Conservation (phyloP, 2,888 invertebrate species). For the Melieria crassipennis region DNA sequence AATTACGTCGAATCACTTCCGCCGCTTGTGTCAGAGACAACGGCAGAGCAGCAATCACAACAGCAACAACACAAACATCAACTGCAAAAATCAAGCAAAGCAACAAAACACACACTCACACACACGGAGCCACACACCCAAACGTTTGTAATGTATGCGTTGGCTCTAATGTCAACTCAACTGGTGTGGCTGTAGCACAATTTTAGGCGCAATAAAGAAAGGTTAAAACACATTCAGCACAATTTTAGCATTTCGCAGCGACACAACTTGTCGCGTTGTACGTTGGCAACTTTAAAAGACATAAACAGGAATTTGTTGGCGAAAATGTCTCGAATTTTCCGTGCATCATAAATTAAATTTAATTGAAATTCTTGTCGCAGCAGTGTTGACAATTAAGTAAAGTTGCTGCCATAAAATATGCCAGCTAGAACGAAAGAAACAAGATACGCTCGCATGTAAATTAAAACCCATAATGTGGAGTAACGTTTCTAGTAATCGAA, state of each 20-base stretch:
- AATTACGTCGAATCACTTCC: conserved; percentile 65
- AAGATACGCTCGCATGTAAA: no score
- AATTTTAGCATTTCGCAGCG: neutral
- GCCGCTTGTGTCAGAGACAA: conserved; percentile 58
- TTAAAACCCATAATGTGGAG: no score
- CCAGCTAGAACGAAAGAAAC: no score
- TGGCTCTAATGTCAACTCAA: no score
- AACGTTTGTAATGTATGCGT: no score
- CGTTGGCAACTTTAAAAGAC: neutral
- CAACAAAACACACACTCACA: conserved; percentile 14
- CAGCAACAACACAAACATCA: conserved; percentile 27
- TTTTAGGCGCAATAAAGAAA: conserved; percentile 26
- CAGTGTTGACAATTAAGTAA: conserved; percentile 14
- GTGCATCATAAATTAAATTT: conserved; percentile 58
- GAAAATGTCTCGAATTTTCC: conserved; percentile 36
- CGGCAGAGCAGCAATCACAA: conserved; percentile 25
- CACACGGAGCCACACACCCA: neutral
- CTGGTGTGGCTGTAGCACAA: conserved; percentile 18
- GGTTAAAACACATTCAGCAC: conserved; percentile 22
- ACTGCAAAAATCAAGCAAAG: conserved; percentile 24
- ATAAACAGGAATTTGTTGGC: neutral
- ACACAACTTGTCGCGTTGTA: conserved; percentile 14
- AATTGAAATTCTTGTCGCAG: conserved; percentile 54
- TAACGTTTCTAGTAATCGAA: no score
- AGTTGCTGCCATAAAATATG: no score